Evolutionary conservation across 1,140 invertebrate genomes (phyloP), one percentile per base, ranked within the genome.

Genomic region (Brachionus calyciflorus): DNA sequence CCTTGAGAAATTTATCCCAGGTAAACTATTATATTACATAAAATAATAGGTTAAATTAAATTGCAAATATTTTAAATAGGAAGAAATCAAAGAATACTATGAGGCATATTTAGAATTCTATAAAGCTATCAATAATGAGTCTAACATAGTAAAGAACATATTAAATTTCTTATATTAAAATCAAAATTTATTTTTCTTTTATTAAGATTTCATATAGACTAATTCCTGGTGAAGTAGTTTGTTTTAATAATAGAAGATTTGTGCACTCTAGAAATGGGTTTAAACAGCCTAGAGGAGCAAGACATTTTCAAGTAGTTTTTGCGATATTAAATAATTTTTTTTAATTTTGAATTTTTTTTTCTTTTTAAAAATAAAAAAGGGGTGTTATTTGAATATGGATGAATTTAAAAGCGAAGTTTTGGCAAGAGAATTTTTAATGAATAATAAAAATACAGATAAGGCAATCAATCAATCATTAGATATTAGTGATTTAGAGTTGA

Each of bases 361-460:
- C n/a, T n/a, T n/a, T n/a, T n/a, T n/a, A n/a, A n/a, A n/a, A n/a
- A 37, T 37, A 37, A 46, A 46, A 28, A 79, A 82, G 79, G 82
- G 82, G 10, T 81, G 81, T 70, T 83, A 83, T 76, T 70, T 83
- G 7, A 81, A 82, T 53, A 82, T 83, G 49, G 82, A 83, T 78
- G 80, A 82, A 37, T 83, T 81, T 77, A 82, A 83, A 70, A 82
- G 80, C 51, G 77, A 79, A 41, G 40, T 81, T 3, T 51, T 73
- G 14, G 69, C 69, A 4, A 28, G 46, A 41, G 46, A 55, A n/a
- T 51, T 33, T 40, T 10, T 28, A 17, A 37, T 40, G 21, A 70
- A 70, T 10, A 70, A 51, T n/a, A 70, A 17, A 21, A 33, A 48
- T 2, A 37, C 26, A 33, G 14, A 44, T 60, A 0, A 37, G 9